phyloP scores from a whole-genome alignment of 2,888 invertebrate genomes.

The Lymantria dispar region DNA sequence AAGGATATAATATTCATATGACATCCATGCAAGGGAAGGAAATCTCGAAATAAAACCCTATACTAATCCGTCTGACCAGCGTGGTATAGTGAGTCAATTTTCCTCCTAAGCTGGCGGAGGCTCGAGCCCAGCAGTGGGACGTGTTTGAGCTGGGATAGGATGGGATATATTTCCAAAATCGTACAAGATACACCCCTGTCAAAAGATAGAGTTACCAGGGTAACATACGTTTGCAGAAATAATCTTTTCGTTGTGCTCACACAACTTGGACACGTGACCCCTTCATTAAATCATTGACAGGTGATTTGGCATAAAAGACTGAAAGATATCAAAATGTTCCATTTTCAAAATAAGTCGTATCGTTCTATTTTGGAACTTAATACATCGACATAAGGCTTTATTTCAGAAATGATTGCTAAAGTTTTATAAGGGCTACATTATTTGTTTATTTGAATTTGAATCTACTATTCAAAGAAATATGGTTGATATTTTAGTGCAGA shows the following conservation, averaged over 20 bases:
- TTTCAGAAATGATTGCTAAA: background rate
- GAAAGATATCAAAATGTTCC: slow-evolving; percentile 35
- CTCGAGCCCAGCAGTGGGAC: too few species aligned
- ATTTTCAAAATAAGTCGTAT: slow-evolving; percentile 1
- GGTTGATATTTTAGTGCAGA: fast-evolving
- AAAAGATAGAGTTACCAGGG: too few species aligned
- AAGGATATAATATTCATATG: too few species aligned
- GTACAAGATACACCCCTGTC: too few species aligned
- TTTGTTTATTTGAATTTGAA: background rate
- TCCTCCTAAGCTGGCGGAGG: too few species aligned
- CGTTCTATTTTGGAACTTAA: background rate
- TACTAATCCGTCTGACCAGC: too few species aligned
- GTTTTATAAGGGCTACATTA: background rate
- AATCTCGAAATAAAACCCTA: too few species aligned
- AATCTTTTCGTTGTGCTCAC: background rate
- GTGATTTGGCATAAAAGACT: slow-evolving; percentile 49
- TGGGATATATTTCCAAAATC: too few species aligned
- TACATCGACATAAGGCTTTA: background rate
- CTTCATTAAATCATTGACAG: slow-evolving; percentile 55
- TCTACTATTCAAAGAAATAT: background rate
- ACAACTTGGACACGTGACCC: slow-evolving; percentile 29
- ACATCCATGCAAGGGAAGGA: too few species aligned
- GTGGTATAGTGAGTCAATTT: too few species aligned
- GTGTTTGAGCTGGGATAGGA: too few species aligned
- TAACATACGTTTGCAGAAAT: background rate